A percentile compares a stretch with the other conserved stretches of the same genome.
These are phyloP conservation scores for Penaeus monodon DNA, from an alignment of 2,888 invertebrate species.

Conservation along the genomic window DNA sequence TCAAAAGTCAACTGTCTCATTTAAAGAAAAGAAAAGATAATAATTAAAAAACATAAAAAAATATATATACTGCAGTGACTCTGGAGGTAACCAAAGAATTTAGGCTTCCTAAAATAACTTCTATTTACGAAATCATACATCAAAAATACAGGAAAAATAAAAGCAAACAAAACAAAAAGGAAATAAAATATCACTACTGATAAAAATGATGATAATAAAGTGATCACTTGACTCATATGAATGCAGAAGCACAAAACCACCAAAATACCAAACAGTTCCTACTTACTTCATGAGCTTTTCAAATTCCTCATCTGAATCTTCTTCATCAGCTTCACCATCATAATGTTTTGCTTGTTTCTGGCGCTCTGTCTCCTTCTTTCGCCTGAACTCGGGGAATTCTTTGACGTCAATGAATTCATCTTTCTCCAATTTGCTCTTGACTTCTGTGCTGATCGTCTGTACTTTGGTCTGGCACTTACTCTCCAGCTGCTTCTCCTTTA, in stretches of 20 bases:
- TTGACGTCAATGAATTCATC: slow-evolving; percentile 32
- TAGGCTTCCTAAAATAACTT: too few relatives aligned
- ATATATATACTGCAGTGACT: too few relatives aligned
- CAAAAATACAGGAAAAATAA: too few relatives aligned
- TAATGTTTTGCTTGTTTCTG: slow-evolving; percentile 10
- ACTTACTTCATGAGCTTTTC: slow-evolving; percentile 54
- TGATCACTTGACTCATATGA: background rate
- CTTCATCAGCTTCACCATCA: slow-evolving; percentile 56
- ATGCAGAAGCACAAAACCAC: background rate
- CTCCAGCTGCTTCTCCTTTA: slow-evolving; percentile 40
- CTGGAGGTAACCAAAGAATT: too few relatives aligned
- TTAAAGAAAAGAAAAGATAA: too few relatives aligned
- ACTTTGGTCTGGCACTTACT: slow-evolving; percentile 30
- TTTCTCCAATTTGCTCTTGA: slow-evolving; percentile 33
- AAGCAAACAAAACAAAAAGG: too few relatives aligned
- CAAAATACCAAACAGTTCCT: background rate
- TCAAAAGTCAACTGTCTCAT: too few relatives aligned
- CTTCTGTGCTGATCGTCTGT: background rate
- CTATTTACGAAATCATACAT: too few relatives aligned
- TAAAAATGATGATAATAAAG: background rate
- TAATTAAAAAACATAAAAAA: too few relatives aligned
- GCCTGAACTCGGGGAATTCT: slow-evolving; percentile 43
- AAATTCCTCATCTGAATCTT: slow-evolving; percentile 55
- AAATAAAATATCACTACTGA: too few relatives aligned
- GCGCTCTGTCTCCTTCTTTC: background rate